Evolutionary conservation across 2,113 vertebrate genomes (phyloP), one percentile per base, ranked within the genome.

Genomic region (Colinus virginianus): DNA sequence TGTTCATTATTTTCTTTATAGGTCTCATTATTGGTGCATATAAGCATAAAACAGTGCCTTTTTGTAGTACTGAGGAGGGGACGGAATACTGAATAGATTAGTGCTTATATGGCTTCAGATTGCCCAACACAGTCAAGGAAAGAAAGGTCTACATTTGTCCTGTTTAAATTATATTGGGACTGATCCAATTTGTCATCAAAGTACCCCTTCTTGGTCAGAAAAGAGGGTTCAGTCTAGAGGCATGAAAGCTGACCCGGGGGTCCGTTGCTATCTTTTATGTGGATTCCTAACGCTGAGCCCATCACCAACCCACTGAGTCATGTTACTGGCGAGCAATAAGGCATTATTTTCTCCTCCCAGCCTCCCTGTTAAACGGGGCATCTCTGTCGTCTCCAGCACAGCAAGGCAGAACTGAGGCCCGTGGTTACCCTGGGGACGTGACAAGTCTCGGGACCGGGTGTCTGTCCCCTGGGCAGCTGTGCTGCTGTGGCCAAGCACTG

Each of bases 1-100:
- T 79, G 69, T 90, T 95, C 85, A 91, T 96, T 95, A 95, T 94
- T 95, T 94, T 95, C 94, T 96, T 97, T 91, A 96, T 87, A 93
- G 90, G 84, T 87, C 83, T 94, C 83, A 95, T 95, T 94, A 95
- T 64, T 91, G 95, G 87, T 94, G 74, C 80, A 78, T 90, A 94
- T 94, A 95, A 94, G 82, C 77, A 90, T 62, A 93, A 95, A 97
- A 93, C 64, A 90, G 90, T 89, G 74, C 71, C 91, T 89, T 84
- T 66, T 69, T 93, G 78, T 93, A 84, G 69, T 34, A 40, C 83
- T 75, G 83, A 83, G 82, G 45, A 80, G 78, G 56, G 66, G 85
- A 64, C 21, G 49, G 71, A 88, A 80, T 95, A 95, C 92, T 38
- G 0, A 92, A 80, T 78, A 93, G 79, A 81, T 95, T 83, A 76